Evolutionary conservation across 1,140 invertebrate genomes (phyloP).

Genomic region (Temnothorax longispinosus): DNA sequence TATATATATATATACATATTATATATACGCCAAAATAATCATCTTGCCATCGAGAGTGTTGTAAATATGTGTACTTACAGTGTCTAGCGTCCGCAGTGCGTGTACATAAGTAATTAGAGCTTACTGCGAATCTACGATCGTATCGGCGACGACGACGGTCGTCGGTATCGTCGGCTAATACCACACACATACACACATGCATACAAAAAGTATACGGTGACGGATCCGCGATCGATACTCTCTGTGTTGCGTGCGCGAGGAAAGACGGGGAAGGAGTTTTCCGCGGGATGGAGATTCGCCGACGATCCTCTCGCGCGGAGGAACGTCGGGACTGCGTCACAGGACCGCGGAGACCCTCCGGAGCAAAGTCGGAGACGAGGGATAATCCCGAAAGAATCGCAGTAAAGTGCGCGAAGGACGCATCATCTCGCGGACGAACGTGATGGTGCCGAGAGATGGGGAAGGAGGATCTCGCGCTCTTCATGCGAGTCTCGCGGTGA

Average conservation of each 20-base stretch:
- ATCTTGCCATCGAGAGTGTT: conserved; percentile 84
- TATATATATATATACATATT: conserved; percentile 66
- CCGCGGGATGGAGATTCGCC: background rate
- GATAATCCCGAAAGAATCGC: conserved; percentile 16
- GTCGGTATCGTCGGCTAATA: conserved; percentile 6
- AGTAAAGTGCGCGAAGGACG: conserved; percentile 9
- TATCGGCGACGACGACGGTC: background rate
- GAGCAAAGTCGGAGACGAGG: background rate
- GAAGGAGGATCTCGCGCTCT: background rate
- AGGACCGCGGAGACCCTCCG: background rate
- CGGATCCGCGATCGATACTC: conserved; percentile 16
- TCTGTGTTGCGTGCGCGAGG: background rate
- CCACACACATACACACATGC: background rate
- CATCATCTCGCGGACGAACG: conserved; percentile 5
- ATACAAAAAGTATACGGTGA: conserved; percentile 40
- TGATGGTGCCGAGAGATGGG: background rate
- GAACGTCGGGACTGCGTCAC: background rate
- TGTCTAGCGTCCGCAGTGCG: conserved; percentile 85
- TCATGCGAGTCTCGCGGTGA: background rate
- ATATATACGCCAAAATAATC: conserved; percentile 76
- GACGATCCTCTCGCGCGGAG: background rate
- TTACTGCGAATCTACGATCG: conserved; percentile 58
- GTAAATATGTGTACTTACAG: conserved; percentile 87
- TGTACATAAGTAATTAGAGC: conserved; percentile 81
- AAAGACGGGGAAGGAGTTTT: background rate